phyloP scores from a whole-genome alignment of 2,797 vertebrate species.

The Microtus californicus region DNA sequence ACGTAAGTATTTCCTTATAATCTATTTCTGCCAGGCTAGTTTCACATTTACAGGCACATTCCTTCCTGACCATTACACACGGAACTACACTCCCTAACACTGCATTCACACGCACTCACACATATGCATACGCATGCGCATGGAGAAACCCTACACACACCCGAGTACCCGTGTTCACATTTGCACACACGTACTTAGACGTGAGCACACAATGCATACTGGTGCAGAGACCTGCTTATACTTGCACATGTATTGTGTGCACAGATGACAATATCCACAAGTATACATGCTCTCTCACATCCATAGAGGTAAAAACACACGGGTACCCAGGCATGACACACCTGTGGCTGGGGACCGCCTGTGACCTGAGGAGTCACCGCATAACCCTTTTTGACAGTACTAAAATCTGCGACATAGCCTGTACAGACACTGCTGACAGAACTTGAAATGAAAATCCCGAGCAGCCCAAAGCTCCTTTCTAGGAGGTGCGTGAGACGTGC shows the following conservation, averaged over 20 bases:
- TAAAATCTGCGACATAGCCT: background rate
- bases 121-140: background rate
- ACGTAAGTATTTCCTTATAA: background rate
- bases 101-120: background rate
- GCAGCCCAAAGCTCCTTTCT: background rate
- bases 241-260: background rate
- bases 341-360: background rate
- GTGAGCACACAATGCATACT: too few relatives aligned
- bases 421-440: background rate
- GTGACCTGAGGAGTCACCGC: background rate
- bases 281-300: background rate
- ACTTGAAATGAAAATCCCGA: background rate
- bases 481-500: fast-evolving
- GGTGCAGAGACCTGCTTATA: too few relatives aligned
- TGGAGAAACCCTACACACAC: background rate
- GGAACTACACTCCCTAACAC: too few relatives aligned
- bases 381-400: too few relatives aligned
- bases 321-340: background rate
- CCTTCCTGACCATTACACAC: background rate
- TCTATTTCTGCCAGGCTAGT: background rate
- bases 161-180: background rate
- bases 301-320: background rate
- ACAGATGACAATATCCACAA: background rate
- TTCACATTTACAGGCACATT: background rate
- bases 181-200: background rate